phyloP scores from a whole-genome alignment of 23 tunicate species.

The Diplosoma virens region DNA sequence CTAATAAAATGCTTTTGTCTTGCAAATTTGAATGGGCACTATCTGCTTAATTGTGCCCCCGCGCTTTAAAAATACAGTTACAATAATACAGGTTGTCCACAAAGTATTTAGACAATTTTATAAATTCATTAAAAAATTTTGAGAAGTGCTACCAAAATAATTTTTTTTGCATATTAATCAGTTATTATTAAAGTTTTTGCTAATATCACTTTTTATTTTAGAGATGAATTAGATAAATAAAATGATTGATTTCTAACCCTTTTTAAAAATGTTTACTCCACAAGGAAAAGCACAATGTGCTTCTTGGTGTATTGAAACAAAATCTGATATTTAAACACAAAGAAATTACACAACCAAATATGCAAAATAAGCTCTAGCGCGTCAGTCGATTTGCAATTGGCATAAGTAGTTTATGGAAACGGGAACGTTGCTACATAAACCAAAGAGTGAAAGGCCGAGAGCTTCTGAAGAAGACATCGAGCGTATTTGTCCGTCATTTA shows the following conservation, averaged over 20 bases:
- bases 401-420: slow-evolving; percentile 2
- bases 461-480: slow-evolving; percentile 14
- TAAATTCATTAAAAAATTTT: background rate
- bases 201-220: no score
- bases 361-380: background rate
- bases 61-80: no score
- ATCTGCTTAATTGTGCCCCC: no score
- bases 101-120: slow-evolving; percentile 16
- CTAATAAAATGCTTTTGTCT: no score
- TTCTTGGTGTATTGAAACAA: slow-evolving; percentile 1
- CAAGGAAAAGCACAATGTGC: no score
- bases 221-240: no score
- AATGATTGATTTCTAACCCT: no score
- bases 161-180: background rate
- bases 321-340: slow-evolving; percentile 2
- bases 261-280: no score
- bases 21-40: no score
- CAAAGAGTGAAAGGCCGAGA: background rate
- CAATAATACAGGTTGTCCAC: slow-evolving; percentile 14
- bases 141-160: background rate
- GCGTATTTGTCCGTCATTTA: background rate
- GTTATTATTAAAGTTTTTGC: no score
- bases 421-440: background rate
- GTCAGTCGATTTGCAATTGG: slow-evolving; percentile 8
- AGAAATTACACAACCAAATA: slow-evolving; percentile 12